A percentile compares a stretch with the other conserved stretches of the same genome.
phyloP scores from a whole-genome alignment of 2,888 invertebrate species.

The Strigamia transsilvanica region DNA sequence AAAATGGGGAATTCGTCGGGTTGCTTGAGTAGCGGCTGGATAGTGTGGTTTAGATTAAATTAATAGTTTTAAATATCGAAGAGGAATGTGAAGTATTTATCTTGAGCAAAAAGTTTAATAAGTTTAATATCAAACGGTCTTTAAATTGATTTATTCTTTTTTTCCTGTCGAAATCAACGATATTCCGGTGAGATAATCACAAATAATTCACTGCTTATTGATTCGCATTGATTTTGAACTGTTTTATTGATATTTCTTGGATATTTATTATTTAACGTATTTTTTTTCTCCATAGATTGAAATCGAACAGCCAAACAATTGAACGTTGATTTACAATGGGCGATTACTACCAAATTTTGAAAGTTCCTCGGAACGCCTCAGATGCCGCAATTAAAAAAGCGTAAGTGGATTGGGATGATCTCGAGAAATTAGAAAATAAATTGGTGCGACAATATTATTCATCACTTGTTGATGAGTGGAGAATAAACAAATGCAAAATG shows the following conservation, averaged over 20 bases:
- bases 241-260: no score
- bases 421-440: background rate
- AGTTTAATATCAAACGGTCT: no score
- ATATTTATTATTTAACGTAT: no score
- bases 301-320: background rate
- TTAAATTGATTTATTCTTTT: no score
- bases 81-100: no score
- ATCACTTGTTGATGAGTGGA: background rate
- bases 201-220: no score
- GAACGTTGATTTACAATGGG: conserved; percentile 73
- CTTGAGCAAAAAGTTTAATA: background rate
- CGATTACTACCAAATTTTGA: conserved; percentile 94
- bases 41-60: background rate
- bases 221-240: background rate
- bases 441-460: background rate
- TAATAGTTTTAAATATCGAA: background rate
- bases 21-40: background rate
- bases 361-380: conserved; percentile 80
- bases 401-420: conserved; percentile 73
- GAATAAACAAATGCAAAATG: background rate
- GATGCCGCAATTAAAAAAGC: conserved; percentile 95
- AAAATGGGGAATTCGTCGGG: no score
- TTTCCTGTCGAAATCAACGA: no score
- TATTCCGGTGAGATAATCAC: no score
- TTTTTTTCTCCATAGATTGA: background rate